phyloP scores from a whole-genome alignment of 2,797 vertebrate species.

The Fringilla coelebs region DNA sequence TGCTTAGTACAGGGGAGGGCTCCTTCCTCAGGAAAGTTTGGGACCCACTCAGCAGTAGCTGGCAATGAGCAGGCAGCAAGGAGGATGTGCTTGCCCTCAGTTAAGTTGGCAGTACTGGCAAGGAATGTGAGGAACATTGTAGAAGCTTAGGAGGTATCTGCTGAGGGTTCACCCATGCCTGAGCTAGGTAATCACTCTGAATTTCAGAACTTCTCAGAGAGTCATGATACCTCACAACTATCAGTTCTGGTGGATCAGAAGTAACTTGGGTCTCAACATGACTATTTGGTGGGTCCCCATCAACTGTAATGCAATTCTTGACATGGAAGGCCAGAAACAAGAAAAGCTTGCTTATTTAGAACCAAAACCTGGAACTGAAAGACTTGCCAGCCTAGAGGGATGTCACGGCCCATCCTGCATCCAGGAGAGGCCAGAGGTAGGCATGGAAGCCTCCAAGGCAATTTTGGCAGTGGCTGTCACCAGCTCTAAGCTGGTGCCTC shows the following conservation, averaged over 20 bases:
- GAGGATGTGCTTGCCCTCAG: neutral
- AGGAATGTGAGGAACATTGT: fast-evolving
- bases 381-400: neutral
- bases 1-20: neutral
- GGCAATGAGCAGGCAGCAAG: neutral
- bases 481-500: neutral
- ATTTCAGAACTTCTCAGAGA: neutral
- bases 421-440: neutral
- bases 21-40: neutral
- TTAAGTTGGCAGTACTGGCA: neutral
- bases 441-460: neutral
- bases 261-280: neutral
- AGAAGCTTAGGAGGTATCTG: neutral
- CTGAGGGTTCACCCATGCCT: neutral
- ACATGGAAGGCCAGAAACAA: neutral
- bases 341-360: neutral
- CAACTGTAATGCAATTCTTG: neutral
- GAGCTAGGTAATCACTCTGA: neutral
- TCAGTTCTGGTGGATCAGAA: neutral
- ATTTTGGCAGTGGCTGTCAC: neutral
- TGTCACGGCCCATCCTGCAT: neutral
- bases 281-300: neutral
- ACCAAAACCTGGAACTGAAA: neutral
- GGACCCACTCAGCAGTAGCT: neutral
- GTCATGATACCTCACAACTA: neutral